Percentiles rank a stretch among this genome's conserved stretches.
Conservation (phyloP, 2,888 invertebrate species). For the Uropetala carovei region DNA sequence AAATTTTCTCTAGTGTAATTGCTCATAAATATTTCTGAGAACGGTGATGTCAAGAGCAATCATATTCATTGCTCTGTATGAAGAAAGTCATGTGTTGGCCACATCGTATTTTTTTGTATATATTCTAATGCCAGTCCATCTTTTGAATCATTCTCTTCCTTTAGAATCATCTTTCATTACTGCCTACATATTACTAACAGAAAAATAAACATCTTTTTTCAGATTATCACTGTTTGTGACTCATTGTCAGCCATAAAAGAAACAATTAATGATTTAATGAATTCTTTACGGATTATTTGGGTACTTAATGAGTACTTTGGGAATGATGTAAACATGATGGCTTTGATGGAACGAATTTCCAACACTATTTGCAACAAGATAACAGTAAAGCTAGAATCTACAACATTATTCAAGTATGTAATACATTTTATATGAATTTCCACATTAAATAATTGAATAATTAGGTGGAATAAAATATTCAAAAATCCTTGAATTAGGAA, state of each 20-base stretch:
- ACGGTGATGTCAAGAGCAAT: no score
- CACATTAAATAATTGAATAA: not conserved
- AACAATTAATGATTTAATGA: slow-evolving; percentile 86
- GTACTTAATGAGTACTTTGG: slow-evolving; percentile 91
- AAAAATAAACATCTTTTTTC: slow-evolving; percentile 48
- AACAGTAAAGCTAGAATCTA: slow-evolving; percentile 82
- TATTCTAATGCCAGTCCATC: not conserved
- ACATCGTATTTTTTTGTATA: no score
- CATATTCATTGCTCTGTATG: no score
- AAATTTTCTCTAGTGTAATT: no score
- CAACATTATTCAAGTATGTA: slow-evolving; percentile 86
- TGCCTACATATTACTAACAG: no score
- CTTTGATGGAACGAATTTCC: slow-evolving; percentile 88
- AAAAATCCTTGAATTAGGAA: slow-evolving; percentile 76
- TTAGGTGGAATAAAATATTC: slow-evolving; percentile 66
- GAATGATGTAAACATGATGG: slow-evolving; percentile 90
- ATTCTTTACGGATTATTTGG: slow-evolving; percentile 93
- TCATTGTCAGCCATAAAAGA: slow-evolving; percentile 85
- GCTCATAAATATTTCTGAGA: no score
- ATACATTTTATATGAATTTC: not conserved
- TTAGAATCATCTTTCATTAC: no score
- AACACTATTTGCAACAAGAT: slow-evolving; percentile 89
- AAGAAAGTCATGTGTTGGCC: no score
- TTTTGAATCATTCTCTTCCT: no score
- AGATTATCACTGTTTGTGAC: slow-evolving; percentile 84